Conservation (phyloP, 2,113 vertebrate genomes). For the Oncorhynchus keta region DNA sequence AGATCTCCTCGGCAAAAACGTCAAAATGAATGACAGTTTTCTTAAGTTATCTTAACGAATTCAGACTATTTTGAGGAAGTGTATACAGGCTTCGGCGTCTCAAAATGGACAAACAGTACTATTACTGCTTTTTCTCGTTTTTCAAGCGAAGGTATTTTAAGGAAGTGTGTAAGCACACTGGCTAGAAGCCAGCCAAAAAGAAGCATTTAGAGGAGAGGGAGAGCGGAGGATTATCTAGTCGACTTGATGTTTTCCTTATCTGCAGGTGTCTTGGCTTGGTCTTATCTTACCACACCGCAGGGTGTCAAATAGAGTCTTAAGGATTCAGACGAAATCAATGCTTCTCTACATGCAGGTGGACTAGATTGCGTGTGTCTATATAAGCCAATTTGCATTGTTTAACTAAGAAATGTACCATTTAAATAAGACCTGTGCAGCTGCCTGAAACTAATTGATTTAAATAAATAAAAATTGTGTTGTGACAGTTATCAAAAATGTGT, state of each 20-base stretch:
- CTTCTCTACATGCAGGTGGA: background rate
- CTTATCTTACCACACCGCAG: background rate
- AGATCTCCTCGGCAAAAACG: too few relatives aligned
- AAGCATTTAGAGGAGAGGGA: too few relatives aligned
- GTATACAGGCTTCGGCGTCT: too few relatives aligned
- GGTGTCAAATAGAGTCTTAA: background rate
- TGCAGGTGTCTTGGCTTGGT: conserved; percentile 1
- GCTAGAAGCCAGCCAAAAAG: too few relatives aligned
- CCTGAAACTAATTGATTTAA: background rate
- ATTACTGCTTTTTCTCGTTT: too few relatives aligned
- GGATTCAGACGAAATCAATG: background rate
- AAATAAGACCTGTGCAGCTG: background rate
- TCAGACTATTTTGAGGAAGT: too few relatives aligned
- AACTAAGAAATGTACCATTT: background rate
- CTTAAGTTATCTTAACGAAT: too few relatives aligned
- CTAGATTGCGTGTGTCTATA: background rate
- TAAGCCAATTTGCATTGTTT: background rate
- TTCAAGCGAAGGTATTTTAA: too few relatives aligned
- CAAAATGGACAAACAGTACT: too few relatives aligned
- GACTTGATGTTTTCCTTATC: background rate
- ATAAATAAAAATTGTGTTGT: background rate
- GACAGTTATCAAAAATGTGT: background rate
- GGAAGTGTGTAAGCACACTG: too few relatives aligned
- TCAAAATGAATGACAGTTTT: too few relatives aligned
- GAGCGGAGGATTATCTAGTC: too few relatives aligned